Base-by-base conservation (phyloP, 2,113 vertebrate genomes). In the Hydropotes inermis region DNA sequence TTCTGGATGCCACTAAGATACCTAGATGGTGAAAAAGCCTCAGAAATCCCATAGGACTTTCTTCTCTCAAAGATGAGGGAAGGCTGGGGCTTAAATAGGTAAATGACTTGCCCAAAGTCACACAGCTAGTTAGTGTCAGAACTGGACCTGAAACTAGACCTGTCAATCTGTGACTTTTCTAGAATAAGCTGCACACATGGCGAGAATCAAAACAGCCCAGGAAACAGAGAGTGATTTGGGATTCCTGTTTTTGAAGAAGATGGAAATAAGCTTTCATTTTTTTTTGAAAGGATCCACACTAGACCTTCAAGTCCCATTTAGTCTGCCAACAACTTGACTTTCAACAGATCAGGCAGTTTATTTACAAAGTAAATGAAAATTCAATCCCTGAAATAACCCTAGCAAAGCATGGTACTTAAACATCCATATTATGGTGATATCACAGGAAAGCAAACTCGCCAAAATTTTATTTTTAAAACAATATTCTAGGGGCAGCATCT, bases 401-500 rank as follows among this genome's bases (percentile, higher is more conserved):
- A 58, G n/a, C n/a, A 88, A 82, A 91, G 23, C 25, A 45, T 21
- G 47, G n/a, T 28, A 54, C 61, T 89, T 89, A 91, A 54, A 92
- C 19, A 84, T 52, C 76, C 16, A 28, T 36, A 84, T 94, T 89
- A 74, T 91, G 60, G 39, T 85, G 64, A 94, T 91, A 89, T 83
- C 78, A 57, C 0, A 93, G 94, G 67, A 95, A 83, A 83, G 16
- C 11, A 84, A 95, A 89, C 14, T 74, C 25, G 94, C n/a, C 54
- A 91, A 70, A 78, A 70, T 45, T 50, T 58, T 91, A 76, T 60
- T 95, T 97, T 78, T 54, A n/a, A 83, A 85, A 96, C 78, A 70
- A 47, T 85, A 89, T 55, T 86, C 28, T 67, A 70, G 33, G 33
- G 45, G 87, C 19, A 95, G 87, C 52, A 57, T 95, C 13, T 39